Evolutionary conservation across 2,113 vertebrate genomes (phyloP).

Genomic region (Polyodon spathula): DNA sequence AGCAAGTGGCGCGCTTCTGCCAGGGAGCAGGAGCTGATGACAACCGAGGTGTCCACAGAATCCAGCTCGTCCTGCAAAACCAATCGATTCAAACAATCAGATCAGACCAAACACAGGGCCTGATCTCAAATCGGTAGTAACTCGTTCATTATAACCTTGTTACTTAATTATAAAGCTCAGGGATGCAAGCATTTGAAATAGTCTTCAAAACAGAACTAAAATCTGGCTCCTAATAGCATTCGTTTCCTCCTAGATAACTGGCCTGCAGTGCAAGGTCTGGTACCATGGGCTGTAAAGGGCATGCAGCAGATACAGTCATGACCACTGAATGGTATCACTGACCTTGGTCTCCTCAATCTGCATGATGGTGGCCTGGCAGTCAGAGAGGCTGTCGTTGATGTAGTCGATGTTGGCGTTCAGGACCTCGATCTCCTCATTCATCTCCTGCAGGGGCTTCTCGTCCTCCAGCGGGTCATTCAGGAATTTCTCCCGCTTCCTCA

Average conservation of each 20-base stretch:
- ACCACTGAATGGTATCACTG: not conserved
- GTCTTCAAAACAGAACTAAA: too few species aligned
- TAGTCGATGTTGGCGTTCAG: slow-evolving; percentile 94
- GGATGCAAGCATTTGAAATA: too few species aligned
- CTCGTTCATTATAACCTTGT: too few species aligned
- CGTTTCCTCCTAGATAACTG: not conserved
- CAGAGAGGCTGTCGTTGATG: slow-evolving; percentile 87
- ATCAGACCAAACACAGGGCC: not conserved
- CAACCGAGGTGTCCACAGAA: slow-evolving; percentile 89
- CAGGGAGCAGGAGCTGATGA: slow-evolving; percentile 94
- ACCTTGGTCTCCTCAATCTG: slow-evolving; percentile 97
- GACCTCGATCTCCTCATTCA: slow-evolving; percentile 86
- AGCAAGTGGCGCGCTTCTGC: slow-evolving; percentile 87
- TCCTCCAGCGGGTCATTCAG: slow-evolving; percentile 71
- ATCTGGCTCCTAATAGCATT: too few species aligned
- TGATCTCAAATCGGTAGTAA: not conserved
- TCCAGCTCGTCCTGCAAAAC: slow-evolving; percentile 82
- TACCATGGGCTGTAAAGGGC: accelerated
- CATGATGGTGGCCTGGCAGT: slow-evolving; percentile 94
- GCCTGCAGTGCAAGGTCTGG: too few species aligned
- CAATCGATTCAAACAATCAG: not conserved
- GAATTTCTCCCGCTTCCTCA: slow-evolving; percentile 68
- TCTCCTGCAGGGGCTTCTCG: slow-evolving; percentile 75
- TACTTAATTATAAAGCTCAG: too few species aligned
- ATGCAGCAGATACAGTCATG: not conserved